These are phyloP conservation scores for Chromoteleia sp. DNA, from an alignment of 2,888 invertebrate genomes.

Conservation along the genomic window DNA sequence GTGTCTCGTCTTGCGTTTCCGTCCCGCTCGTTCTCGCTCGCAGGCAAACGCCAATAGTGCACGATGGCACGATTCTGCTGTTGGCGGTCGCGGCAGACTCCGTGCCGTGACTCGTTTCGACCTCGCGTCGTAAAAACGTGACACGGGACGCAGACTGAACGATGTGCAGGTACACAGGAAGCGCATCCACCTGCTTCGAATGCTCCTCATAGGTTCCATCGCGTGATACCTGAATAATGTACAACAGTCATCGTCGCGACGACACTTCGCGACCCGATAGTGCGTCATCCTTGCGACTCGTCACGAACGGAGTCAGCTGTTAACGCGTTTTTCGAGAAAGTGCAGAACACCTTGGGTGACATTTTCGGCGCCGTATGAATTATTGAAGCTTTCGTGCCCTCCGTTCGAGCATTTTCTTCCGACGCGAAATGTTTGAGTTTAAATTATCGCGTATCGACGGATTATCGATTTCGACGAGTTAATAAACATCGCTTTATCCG, in stretches of 20 bases:
- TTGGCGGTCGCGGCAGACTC: slow-evolving; percentile 59
- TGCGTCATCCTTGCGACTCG: slow-evolving; percentile 7
- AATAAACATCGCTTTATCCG: too few relatives aligned
- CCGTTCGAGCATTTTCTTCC: too few relatives aligned
- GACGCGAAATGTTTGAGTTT: too few relatives aligned
- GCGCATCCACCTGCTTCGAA: slow-evolving; percentile 65
- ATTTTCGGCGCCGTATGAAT: too few relatives aligned
- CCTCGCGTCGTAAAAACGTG: slow-evolving; percentile 66
- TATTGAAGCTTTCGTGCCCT: too few relatives aligned
- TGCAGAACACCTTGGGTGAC: too few relatives aligned
- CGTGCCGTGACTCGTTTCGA: slow-evolving; percentile 66
- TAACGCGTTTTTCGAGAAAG: neutral
- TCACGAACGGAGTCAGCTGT: neutral
- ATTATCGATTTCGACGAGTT: too few relatives aligned
- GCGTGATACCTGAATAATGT: slow-evolving; percentile 50
- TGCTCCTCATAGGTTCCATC: slow-evolving; percentile 42
- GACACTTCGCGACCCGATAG: slow-evolving; percentile 14
- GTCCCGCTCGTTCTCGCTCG: slow-evolving; percentile 34
- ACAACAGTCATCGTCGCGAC: slow-evolving; percentile 18
- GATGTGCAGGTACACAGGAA: slow-evolving; percentile 67
- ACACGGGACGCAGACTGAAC: slow-evolving; percentile 63
- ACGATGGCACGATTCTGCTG: slow-evolving; percentile 66
- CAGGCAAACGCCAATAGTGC: slow-evolving; percentile 59
- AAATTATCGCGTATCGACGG: too few relatives aligned
- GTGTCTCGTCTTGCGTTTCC: slow-evolving; percentile 18